Evolutionary conservation across 2,888 invertebrate genomes (phyloP).

Genomic region (Calameuta filiformis): DNA sequence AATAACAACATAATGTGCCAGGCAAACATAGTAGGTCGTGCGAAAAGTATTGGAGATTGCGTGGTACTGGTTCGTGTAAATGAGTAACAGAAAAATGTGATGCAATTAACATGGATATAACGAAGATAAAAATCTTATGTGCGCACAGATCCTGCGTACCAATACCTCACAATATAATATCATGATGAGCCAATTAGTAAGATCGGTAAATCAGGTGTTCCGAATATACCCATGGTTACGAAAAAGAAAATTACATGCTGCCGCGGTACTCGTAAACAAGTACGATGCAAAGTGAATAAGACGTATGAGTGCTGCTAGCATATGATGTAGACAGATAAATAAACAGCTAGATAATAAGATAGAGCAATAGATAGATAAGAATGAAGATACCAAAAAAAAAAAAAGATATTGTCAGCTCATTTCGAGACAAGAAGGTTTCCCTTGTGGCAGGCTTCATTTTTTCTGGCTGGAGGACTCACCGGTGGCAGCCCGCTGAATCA

Average conservation of each 20-base stretch:
- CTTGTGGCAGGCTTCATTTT: conserved; percentile 30
- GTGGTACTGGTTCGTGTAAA: neutral
- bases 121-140: neutral
- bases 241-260: neutral
- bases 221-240: neutral
- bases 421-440: conserved; percentile 23
- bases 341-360: neutral
- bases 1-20: neutral
- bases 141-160: neutral
- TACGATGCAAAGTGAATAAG: neutral
- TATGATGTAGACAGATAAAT: neutral
- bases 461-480: conserved; percentile 53
- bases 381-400: neutral
- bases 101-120: neutral
- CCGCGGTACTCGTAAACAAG: neutral
- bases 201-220: neutral
- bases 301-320: neutral
- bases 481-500: conserved; percentile 61
- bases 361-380: neutral
- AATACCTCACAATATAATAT: neutral
- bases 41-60: neutral
- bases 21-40: neutral
- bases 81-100: neutral
- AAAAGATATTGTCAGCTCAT: conserved; percentile 26
- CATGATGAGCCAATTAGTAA: neutral